Evolutionary conservation across 2,797 vertebrate species (phyloP).

Genomic region (Merluccius polli): DNA sequence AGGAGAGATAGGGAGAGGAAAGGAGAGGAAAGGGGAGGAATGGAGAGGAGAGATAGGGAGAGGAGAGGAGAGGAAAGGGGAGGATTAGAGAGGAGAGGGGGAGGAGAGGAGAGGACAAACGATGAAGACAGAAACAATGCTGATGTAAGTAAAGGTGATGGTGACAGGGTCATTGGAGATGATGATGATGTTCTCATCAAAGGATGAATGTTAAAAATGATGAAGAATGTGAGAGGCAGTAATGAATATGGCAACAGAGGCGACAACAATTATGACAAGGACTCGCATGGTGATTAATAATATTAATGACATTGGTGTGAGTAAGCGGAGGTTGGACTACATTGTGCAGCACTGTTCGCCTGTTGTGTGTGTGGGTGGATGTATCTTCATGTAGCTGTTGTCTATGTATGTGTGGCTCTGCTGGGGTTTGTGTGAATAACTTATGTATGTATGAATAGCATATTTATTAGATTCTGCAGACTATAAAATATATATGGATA

Average conservation of each 20-base stretch:
- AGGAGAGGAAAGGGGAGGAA: not conserved
- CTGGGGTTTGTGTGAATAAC: not conserved
- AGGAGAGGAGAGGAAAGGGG: not conserved
- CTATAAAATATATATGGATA: not conserved
- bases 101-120: not conserved
- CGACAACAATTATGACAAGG: constrained; percentile 1
- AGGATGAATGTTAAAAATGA: not conserved
- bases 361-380: not conserved
- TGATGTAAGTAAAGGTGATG: constrained; percentile 4
- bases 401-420: not conserved
- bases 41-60: not conserved
- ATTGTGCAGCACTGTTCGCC: not conserved
- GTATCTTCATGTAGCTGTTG: not conserved
- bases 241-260: not conserved
- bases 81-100: not conserved
- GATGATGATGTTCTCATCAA: not conserved
- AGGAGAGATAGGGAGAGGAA: not conserved
- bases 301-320: not conserved
- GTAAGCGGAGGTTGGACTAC: not conserved
- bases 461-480: not conserved
- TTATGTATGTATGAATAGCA: not conserved
- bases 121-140: constrained; percentile 1
- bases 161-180: not conserved
- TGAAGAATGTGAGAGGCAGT: not conserved
- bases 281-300: constrained; percentile 1